Conservation (phyloP, 2,888 invertebrate genomes). For the Subacronicta megacephala region DNA sequence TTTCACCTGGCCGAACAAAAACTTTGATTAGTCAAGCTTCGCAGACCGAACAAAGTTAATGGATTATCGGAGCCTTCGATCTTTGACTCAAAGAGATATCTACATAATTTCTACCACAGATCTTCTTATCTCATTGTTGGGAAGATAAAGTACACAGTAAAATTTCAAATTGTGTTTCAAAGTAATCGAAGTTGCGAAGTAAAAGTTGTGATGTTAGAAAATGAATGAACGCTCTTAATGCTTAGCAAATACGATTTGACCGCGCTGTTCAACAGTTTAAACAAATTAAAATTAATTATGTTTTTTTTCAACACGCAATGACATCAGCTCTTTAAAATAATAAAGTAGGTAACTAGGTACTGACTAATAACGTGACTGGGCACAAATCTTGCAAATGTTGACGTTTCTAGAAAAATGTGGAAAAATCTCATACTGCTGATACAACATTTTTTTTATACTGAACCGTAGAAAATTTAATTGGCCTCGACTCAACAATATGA, state of each 20-base stretch:
- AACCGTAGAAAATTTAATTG: no score
- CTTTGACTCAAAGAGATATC: slow-evolving; percentile 20
- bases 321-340: slow-evolving; percentile 19
- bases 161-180: slow-evolving; percentile 45
- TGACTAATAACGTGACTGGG: no score
- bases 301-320: slow-evolving; percentile 31
- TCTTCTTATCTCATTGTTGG: slow-evolving; percentile 22
- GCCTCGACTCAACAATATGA: no score
- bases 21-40: slow-evolving; percentile 44
- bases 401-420: no score
- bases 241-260: slow-evolving; percentile 27
- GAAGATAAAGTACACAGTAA: slow-evolving; percentile 29
- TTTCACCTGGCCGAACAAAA: slow-evolving; percentile 35
- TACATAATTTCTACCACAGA: slow-evolving; percentile 23
- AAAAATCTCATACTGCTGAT: no score
- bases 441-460: no score
- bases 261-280: slow-evolving; percentile 15
- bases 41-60: slow-evolving; percentile 19
- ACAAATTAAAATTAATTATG: slow-evolving; percentile 33
- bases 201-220: slow-evolving; percentile 35
- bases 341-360: no score
- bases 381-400: no score
- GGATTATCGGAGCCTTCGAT: slow-evolving; percentile 37
- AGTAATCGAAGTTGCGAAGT: slow-evolving; percentile 47
- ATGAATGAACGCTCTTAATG: slow-evolving; percentile 43